Percentiles rank a stretch among this genome's conserved stretches.
Evolutionary conservation across 2,797 vertebrate species (phyloP).

Genomic region (Hemibagrus guttatus): DNA sequence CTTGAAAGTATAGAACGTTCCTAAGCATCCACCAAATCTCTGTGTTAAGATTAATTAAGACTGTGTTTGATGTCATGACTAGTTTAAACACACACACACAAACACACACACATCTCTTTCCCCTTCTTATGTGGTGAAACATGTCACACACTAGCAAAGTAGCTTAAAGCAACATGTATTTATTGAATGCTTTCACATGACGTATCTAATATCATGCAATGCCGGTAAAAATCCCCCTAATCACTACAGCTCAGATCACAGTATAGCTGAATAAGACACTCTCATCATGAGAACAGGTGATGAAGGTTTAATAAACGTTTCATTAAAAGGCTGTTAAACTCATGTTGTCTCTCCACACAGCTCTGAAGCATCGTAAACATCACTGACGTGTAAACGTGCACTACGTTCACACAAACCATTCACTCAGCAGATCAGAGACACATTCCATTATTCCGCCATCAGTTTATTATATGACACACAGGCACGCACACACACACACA

Average conservation of each 20-base stretch:
- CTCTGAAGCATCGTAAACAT: conserved; percentile 17
- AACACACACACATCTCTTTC: neutral
- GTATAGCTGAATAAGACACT: conserved; percentile 15
- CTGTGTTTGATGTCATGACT: no score
- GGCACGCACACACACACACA: conserved; percentile 55
- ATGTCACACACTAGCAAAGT: neutral
- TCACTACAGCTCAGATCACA: conserved; percentile 18
- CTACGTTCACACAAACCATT: conserved; percentile 46
- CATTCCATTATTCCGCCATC: neutral
- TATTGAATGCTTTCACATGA: conserved; percentile 18
- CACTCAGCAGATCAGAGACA: conserved; percentile 37
- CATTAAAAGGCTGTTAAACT: neutral
- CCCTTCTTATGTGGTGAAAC: neutral
- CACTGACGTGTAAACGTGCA: conserved; percentile 7
- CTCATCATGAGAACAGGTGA: conserved; percentile 2
- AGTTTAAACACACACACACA: neutral
- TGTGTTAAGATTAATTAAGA: no score
- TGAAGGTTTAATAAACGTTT: neutral
- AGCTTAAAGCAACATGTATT: conserved; percentile 6
- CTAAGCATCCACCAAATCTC: no score
- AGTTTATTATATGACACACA: conserved; percentile 42
- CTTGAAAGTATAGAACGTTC: neutral
- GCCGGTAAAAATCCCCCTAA: conserved; percentile 22
- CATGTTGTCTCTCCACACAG: neutral
- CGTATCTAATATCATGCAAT: conserved; percentile 31